Conservation (phyloP, 2,888 invertebrate species). For the Labia minor region DNA sequence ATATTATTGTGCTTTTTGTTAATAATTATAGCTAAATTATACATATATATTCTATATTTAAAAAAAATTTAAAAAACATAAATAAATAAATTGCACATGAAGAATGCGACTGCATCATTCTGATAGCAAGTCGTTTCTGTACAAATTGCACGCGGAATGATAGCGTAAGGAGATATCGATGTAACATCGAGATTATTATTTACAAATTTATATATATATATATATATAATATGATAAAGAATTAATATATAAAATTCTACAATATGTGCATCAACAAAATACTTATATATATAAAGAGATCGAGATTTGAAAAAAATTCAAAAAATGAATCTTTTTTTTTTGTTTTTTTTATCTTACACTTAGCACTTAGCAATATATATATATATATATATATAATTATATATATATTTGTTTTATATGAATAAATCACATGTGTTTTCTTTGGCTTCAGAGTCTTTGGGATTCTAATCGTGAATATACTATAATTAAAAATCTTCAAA, state of each 20-base stretch:
- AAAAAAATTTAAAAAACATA: neutral
- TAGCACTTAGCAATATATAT: slow-evolving; percentile 1
- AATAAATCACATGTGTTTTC: slow-evolving; percentile 2
- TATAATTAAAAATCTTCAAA: too few relatives aligned
- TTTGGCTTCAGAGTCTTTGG: neutral
- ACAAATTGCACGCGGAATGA: slow-evolving; percentile 13
- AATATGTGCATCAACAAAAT: slow-evolving; percentile 14
- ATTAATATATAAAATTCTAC: neutral
- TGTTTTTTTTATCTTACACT: neutral
- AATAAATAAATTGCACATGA: neutral
- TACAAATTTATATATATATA: slow-evolving; percentile 9
- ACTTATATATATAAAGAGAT: neutral
- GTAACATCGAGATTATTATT: neutral
- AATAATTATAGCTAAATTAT: neutral
- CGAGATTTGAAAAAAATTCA: neutral
- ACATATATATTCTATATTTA: too few relatives aligned
- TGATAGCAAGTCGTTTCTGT: neutral
- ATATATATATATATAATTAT: neutral
- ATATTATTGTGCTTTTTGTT: neutral
- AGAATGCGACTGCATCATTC: neutral
- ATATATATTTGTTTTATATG: neutral
- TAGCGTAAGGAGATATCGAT: slow-evolving; percentile 3
- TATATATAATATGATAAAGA: slow-evolving; percentile 8
- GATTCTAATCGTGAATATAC: neutral
- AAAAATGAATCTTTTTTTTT: neutral